Evolutionary conservation across 2,888 invertebrate species (phyloP), one percentile per base, ranked within the genome.

Genomic region (Calameuta idolon): DNA sequence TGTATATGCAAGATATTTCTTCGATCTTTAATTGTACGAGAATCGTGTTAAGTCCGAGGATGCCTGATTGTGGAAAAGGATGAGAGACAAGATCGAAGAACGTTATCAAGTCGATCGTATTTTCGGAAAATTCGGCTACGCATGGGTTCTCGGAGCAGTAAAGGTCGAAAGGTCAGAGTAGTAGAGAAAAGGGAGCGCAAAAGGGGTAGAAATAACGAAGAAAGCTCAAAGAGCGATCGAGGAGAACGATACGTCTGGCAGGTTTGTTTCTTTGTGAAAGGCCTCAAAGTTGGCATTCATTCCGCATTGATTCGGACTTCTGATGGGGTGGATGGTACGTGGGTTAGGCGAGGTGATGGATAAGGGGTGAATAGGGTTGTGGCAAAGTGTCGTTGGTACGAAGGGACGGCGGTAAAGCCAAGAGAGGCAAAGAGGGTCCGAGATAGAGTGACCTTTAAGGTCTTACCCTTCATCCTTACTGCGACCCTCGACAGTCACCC

Each of bases 361-460:
- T 55, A 55, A 55, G 55, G 55, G 55, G 55, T 55, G 55, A 55
- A 55, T 55, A 55, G 55, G 55, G 23, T 55, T 55, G 55, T 55
- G 55, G 55, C 23, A 55, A 55, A 55, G 55, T 55, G 55, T 23
- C 55, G 55, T 5, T 55, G 55, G 55, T 55, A 55, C 15, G 55
- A 55, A 15, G 23, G 40, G 55, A 15, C 2, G 23, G 23, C 23
- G 23, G 55, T 55, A 23, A 55, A 71, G 71, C 71, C 71, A 75
- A 35, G 71, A 35, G 40, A 37, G 23, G 77, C 12, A 71, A 69
- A 75, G 71, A 79, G 75, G 75, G 76, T 69, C 30, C 76, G 78
- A 76, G 78, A 79, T 76, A 76, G 30, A 74, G 76, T 79, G 76
- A 76, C 78, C 77, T 74, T 77, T 79, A 68, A 74, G 79, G 79